These are phyloP conservation scores for Troides aeacus DNA, from an alignment of 2,888 invertebrate genomes.

Conservation along the genomic window DNA sequence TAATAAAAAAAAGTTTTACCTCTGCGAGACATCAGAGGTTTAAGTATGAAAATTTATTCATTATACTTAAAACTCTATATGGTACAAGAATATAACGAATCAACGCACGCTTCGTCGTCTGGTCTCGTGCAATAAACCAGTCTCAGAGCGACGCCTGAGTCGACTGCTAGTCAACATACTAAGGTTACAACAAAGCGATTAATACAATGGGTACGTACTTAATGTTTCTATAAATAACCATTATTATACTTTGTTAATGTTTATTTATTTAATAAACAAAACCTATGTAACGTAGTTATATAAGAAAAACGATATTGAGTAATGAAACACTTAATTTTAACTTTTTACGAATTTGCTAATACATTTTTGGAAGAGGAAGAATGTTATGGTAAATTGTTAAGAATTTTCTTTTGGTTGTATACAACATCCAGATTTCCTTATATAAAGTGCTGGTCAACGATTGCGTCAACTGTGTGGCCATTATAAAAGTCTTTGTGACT, in stretches of 20 bases:
- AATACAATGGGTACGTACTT: conserved; percentile 32
- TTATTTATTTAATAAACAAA: background rate
- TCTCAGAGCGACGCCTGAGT: conserved; percentile 28
- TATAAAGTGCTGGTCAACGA: background rate
- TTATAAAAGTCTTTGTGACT: background rate
- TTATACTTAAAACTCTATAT: conserved; percentile 9
- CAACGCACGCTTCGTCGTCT: conserved; percentile 8
- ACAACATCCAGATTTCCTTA: background rate
- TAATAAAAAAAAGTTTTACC: background rate
- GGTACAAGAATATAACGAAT: conserved; percentile 8
- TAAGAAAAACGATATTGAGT: background rate
- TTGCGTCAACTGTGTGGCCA: background rate
- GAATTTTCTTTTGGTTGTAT: too few species aligned
- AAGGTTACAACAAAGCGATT: conserved; percentile 9
- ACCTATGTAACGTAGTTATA: background rate
- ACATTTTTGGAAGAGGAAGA: background rate
- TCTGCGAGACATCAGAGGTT: conserved; percentile 9
- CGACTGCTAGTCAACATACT: conserved; percentile 14
- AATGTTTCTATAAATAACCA: background rate
- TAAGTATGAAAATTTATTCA: conserved; percentile 6
- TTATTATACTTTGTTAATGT: background rate
- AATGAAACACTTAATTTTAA: too few species aligned
- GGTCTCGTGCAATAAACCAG: conserved; percentile 29
- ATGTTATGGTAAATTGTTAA: background rate
- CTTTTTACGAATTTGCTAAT: background rate